Base-by-base conservation (phyloP, 2,113 vertebrate species). In the Gyps fulvus region DNA sequence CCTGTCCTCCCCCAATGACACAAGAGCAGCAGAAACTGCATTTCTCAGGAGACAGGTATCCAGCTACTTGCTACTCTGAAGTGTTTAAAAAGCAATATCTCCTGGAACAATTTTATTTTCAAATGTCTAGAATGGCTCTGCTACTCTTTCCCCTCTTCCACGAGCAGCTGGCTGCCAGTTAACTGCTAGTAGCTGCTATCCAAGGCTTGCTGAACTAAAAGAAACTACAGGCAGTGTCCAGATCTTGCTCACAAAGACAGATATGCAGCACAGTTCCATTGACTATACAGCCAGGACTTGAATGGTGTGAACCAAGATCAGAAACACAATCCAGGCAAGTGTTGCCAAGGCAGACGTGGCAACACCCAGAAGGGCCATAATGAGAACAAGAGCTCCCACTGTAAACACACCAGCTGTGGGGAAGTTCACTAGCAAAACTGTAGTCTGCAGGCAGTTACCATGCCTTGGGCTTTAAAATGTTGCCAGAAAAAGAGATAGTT, bases 281-380 rank as follows among this genome's bases (percentile, higher is more conserved):
- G 50, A 42, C 38, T 23, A 45, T 25, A 32, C 25, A 73, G 57
- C n/a, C 77, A 71, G 72, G 52, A 58, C 16, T 73, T 32, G n/a
- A 45, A 16, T 3, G 22, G 21, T 22, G 25, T 4, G 58, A 77
- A 40, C 27, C 66, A 69, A 31, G 40, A 38, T 7, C 55, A 70
- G 76, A 67, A 59, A 74, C 1, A 1, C 52, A 40, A 3, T 2
- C 0, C 10, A 67, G 61, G 20, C 15, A 52, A 81, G 14, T 0
- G 4, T 2, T 87, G 57, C 61, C 57, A 52, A 38, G 21, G 57
- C 55, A 87, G 57, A 72, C 1, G 19, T 9, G 50, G 47, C 47
- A 89, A 9, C 4, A 5, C 26, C 9, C 81, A 47, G 47, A 58
- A 63, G n/a, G 38, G 18, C 27, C 43, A 5, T 3, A 36, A 36